Evolutionary conservation across 2,113 vertebrate species (phyloP).

Genomic region (Silurus glanis): DNA sequence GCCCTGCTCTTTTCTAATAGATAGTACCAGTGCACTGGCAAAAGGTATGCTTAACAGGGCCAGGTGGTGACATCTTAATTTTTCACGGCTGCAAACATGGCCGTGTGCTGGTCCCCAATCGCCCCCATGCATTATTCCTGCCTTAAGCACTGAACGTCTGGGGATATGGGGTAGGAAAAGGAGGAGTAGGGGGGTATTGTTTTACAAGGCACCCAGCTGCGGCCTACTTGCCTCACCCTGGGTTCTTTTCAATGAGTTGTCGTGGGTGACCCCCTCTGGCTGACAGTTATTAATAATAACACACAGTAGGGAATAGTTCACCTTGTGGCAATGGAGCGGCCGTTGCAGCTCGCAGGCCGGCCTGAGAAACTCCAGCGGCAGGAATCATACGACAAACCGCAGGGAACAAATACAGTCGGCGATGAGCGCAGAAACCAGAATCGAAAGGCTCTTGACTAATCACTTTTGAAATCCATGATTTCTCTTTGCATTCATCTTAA

Average conservation of each 20-base stretch:
- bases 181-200: conserved; percentile 60
- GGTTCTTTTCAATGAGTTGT: conserved; percentile 72
- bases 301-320: conserved; percentile 69
- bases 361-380: conserved; percentile 47
- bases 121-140: conserved; percentile 70
- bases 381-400: conserved; percentile 35
- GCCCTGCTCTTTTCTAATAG: conserved; percentile 53
- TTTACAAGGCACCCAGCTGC: conserved; percentile 69
- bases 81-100: conserved; percentile 63
- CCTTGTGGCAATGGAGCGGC: conserved; percentile 65
- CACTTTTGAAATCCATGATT: not conserved
- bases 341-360: conserved; percentile 52
- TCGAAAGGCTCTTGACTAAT: not conserved
- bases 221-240: conserved; percentile 67
- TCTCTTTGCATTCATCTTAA: not conserved
- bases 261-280: conserved; percentile 69
- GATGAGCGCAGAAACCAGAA: conserved; percentile 25
- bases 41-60: conserved; percentile 62
- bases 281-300: conserved; percentile 79
- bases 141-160: conserved; percentile 65
- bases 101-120: conserved; percentile 40
- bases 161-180: conserved; percentile 37
- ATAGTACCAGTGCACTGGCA: conserved; percentile 50
- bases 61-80: conserved; percentile 72
- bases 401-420: conserved; percentile 41